A percentile compares a stretch with the other conserved stretches of the same genome.
These are phyloP conservation scores for Miltochrista miniata DNA, from an alignment of 2,888 invertebrate genomes.

Conservation along the genomic window DNA sequence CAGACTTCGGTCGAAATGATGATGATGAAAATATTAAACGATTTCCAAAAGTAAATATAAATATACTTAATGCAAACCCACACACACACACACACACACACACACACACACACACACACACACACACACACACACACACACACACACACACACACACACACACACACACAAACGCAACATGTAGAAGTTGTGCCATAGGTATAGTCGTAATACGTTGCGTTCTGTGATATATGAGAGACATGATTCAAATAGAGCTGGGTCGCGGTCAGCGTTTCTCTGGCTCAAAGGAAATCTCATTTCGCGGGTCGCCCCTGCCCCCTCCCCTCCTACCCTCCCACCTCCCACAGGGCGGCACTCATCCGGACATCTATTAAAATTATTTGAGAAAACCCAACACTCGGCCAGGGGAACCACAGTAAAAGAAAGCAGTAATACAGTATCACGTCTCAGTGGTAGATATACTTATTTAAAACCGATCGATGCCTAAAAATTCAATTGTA, in stretches of 20 bases:
- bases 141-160: conserved; percentile 29
- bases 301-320: conserved; percentile 41
- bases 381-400: conserved; percentile 69
- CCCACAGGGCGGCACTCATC: conserved; percentile 21
- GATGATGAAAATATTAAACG: too few relatives aligned
- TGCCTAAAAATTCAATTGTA: too few relatives aligned
- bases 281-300: conserved; percentile 82
- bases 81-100: too few relatives aligned
- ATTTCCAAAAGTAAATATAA: too few relatives aligned
- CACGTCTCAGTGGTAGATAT: too few relatives aligned
- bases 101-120: too few relatives aligned
- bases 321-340: conserved; percentile 30
- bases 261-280: conserved; percentile 68
- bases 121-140: too few relatives aligned
- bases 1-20: too few relatives aligned
- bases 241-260: conserved; percentile 52
- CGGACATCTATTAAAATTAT: conserved; percentile 80
- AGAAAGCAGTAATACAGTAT: too few relatives aligned
- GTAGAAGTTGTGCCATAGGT: conserved; percentile 23
- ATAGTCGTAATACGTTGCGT: conserved; percentile 34
- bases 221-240: conserved; percentile 65
- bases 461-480: too few relatives aligned
- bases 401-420: conserved; percentile 20
- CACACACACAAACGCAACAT: conserved; percentile 22
- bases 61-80: too few relatives aligned